phyloP scores from a whole-genome alignment of 2,888 invertebrate species.

The Carabus problematicus region DNA sequence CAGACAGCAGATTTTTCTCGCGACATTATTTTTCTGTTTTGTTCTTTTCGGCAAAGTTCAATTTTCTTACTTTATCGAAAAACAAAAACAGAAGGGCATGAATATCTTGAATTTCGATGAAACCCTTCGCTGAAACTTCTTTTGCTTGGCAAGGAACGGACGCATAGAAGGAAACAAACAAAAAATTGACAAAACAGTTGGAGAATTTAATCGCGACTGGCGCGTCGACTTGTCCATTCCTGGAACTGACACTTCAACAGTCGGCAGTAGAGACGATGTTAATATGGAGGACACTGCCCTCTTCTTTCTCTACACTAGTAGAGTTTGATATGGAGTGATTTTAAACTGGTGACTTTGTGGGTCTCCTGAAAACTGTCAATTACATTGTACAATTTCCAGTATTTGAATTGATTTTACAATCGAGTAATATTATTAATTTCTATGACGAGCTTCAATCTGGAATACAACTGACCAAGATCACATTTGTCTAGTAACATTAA shows the following conservation, averaged over 20 bases:
- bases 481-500: no score
- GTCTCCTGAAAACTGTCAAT: no score
- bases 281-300: no score
- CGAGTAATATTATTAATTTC: no score
- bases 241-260: constrained; percentile 24
- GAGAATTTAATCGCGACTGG: constrained; percentile 21
- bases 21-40: constrained; percentile 8
- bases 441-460: no score
- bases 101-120: constrained; percentile 18
- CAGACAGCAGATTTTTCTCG: background rate
- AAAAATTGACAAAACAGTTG: constrained; percentile 25
- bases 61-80: constrained; percentile 1
- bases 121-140: constrained; percentile 8
- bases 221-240: constrained; percentile 3
- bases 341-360: no score
- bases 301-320: no score
- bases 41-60: background rate
- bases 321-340: no score
- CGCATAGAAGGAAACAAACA: background rate
- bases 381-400: no score
- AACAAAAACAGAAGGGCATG: constrained; percentile 12
- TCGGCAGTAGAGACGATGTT: no score
- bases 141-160: background rate
- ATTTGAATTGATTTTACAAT: no score
- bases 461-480: no score